Evolutionary conservation across 2,113 vertebrate genomes (phyloP).

Genomic region (Heteronetta atricapilla): DNA sequence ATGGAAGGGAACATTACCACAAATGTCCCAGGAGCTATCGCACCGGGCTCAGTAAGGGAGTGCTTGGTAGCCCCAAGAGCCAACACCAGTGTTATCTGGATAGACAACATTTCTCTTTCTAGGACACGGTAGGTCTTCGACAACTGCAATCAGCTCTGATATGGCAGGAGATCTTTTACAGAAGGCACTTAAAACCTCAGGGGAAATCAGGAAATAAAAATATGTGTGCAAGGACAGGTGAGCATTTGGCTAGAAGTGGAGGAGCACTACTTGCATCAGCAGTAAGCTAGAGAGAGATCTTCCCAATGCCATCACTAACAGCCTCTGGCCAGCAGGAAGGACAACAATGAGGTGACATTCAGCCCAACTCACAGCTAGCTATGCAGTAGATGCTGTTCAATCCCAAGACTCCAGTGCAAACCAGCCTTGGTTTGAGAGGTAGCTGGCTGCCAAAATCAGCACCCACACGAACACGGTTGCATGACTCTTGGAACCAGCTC

Average conservation of each 20-base stretch:
- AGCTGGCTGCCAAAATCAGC: not conserved
- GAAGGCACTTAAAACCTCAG: not conserved
- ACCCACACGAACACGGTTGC: rapidly evolving
- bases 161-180: not conserved
- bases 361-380: not conserved
- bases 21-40: not conserved
- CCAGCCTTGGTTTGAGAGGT: not conserved
- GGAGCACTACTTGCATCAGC: not conserved
- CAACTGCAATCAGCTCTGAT: not conserved
- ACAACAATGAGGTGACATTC: not conserved
- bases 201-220: not conserved
- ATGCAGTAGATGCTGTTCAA: rapidly evolving
- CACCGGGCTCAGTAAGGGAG: not conserved
- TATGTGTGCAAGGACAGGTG: not conserved
- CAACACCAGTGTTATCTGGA: not conserved
- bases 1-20: not conserved
- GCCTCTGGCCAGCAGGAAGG: not conserved
- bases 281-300: not conserved
- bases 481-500: not conserved
- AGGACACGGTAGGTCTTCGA: not conserved
- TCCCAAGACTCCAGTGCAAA: not conserved
- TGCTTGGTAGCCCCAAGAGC: not conserved
- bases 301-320: not conserved
- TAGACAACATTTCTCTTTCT: not conserved
- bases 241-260: not conserved